Evolutionary conservation across 2,888 invertebrate genomes (phyloP), one percentile per base, ranked within the genome.

Genomic region (Platerodrilus igneus): DNA sequence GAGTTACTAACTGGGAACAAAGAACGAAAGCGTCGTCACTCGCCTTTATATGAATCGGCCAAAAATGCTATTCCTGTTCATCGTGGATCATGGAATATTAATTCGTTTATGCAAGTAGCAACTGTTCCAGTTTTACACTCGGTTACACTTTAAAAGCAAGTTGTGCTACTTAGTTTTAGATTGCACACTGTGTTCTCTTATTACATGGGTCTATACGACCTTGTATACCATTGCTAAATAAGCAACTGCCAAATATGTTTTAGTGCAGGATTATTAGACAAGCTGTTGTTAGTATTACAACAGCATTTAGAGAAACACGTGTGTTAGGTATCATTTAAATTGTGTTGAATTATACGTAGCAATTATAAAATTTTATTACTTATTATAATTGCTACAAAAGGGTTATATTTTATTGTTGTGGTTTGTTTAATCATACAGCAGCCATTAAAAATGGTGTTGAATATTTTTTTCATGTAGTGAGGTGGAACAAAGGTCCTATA

Each of bases 1-100:
- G 58, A 59, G 30, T 45, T 60, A 21, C 38, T 54, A 9, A 16
- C 27, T 10, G 54, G 52, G 47, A 64, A 60, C 27, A 68, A 68
- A 42, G 75, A 75, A 64, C 76, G 78, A 56, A 78, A 78, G 66
- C 73, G 78, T 37, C 73, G 78, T 5, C 78, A 77, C 66, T 72
- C 71, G 30, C 68, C 68, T 23, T 41, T 22, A 26, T 31, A 36
- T 25, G 42, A 28, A 39, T 36, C 33, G 23, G 41, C 41, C 11
- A 41, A 29, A 23, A 44, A 28, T 36, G 41, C 48, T 23, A 45
- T 51, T 26, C 47, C 47, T 13, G 53, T 55, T 17, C 53, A 55
- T 47, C 48, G 51, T 29, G 54, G 71, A 68, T 58, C 72, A 66
- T 66, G 74, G 71, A 75, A 67, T 67, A 72, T 63, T 68, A 74